Base-by-base conservation (phyloP, 1,140 invertebrate species). In the Uloborus diversus region DNA sequence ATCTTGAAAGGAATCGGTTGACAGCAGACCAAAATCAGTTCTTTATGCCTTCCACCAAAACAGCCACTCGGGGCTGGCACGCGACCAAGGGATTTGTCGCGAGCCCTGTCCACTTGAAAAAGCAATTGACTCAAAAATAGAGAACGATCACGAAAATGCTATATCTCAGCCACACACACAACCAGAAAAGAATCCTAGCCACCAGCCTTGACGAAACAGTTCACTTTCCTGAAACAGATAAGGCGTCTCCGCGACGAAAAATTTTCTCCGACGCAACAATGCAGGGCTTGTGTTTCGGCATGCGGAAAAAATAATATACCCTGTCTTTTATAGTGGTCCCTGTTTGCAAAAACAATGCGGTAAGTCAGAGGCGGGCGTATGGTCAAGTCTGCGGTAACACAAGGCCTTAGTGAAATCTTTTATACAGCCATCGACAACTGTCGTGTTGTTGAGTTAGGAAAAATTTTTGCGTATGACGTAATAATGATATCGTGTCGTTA, bases 51-150 rank as follows among this genome's bases (percentile, higher is more conserved):
- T n/a, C n/a, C n/a, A n/a, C n/a, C n/a, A n/a, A n/a, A n/a, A n/a
- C n/a, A n/a, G n/a, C n/a, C n/a, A n/a, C n/a, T n/a, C n/a, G 53
- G 49, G 42, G 65, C 65, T 53, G 65, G 42, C 65, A 68, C 65
- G 65, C 65, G 65, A 65, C 62, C 62, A 65, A 65, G 28, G 17
- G 33, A 25, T 37, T 42, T 42, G 62, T 53, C 65, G 47, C 65
- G 47, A 17, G 65, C 65, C 25, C 47, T 14, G 53, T 1, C 65
- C 65, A 68, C 65, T 68, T 68, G 42, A 68, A 20, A 53, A 68
- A 27, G 42, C 65, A 68, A 68, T 68, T 68, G 65, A 68, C 65
- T 68, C 42, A 27, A 68, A 68, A 68, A 68, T 53, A 68, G 65
- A 68, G 65, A 66, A 66, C 42, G 35, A 65, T 53, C 42, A 68